A percentile compares a stretch with the other conserved stretches of the same genome.
Evolutionary conservation across 2,888 invertebrate species (phyloP).

Genomic region (Drosophila fungiperda): DNA sequence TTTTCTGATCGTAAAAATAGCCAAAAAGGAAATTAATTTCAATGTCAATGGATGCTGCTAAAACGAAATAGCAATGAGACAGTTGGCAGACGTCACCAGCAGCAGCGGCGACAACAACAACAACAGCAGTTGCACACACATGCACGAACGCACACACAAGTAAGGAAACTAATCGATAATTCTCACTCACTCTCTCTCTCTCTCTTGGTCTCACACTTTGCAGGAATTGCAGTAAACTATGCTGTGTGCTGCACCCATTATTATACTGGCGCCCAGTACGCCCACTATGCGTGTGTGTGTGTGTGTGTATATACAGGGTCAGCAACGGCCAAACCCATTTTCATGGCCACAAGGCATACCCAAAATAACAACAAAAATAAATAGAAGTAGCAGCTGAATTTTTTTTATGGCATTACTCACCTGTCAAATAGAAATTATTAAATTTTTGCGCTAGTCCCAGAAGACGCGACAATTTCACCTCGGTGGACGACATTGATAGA

Average conservation of each 20-base stretch:
- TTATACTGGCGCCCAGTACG: conserved; percentile 53
- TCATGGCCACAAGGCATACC: conserved; percentile 39
- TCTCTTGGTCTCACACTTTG: conserved; percentile 43
- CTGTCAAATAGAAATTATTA: conserved; percentile 95
- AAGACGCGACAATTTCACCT: conserved; percentile 88
- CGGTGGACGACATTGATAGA: conserved; percentile 82
- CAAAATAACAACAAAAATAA: conserved; percentile 17
- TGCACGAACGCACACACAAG: conserved; percentile 19
- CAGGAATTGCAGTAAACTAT: conserved; percentile 51
- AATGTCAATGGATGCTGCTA: conserved; percentile 49
- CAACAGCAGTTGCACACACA: conserved; percentile 16
- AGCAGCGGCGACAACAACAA: conserved; percentile 7
- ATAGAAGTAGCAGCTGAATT: conserved; percentile 14
- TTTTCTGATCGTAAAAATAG: conserved; percentile 33
- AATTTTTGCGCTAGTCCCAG: conserved; percentile 93
- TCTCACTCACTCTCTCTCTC: conserved; percentile 22
- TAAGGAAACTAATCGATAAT: conserved; percentile 71
- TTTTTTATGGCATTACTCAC: conserved; percentile 85
- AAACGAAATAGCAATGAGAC: conserved; percentile 44
- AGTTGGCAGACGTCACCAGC: conserved; percentile 40
- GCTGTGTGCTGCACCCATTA: conserved; percentile 47
- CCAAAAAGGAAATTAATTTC: conserved; percentile 38
- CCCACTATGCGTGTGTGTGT: conserved; percentile 37
- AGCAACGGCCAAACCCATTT: conserved; percentile 60
- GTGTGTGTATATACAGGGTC: conserved; percentile 27